Percentiles rank a stretch among this genome's conserved stretches.
Conservation (phyloP, 1,140 invertebrate species). For the Trichonephila clavipes region DNA sequence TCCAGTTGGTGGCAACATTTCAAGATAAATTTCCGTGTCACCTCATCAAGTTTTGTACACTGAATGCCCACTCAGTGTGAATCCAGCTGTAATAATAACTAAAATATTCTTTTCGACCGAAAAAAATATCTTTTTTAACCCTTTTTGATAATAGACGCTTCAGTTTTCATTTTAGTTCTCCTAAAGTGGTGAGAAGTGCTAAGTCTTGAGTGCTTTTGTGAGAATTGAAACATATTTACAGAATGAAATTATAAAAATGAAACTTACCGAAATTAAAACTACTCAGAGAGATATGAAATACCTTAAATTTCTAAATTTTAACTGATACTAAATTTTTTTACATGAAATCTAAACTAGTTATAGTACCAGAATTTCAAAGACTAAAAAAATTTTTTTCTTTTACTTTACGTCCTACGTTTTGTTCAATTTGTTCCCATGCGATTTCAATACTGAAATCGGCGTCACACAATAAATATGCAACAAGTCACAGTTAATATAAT, state of each 20-base stretch:
- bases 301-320: neutral
- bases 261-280: neutral
- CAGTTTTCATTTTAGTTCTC: conserved; percentile 16
- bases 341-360: neutral
- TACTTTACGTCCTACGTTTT: conserved; percentile 40
- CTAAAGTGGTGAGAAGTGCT: conserved; percentile 34
- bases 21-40: no score
- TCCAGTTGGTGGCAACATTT: no score
- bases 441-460: conserved; percentile 57
- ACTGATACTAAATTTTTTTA: conserved; percentile 1
- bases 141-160: conserved; percentile 36
- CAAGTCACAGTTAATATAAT: conserved; percentile 43
- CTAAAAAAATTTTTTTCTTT: neutral
- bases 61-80: no score
- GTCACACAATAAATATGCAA: conserved; percentile 67
- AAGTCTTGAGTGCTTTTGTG: conserved; percentile 21
- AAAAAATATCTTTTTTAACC: neutral
- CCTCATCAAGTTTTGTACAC: no score
- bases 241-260: conserved; percentile 23
- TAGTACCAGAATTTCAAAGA: neutral
- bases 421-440: conserved; percentile 69
- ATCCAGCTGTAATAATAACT: no score
- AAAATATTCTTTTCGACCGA: neutral
- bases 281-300: neutral
- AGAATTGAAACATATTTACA: conserved; percentile 51